Evolutionary conservation across 2,797 vertebrate genomes (phyloP).

Genomic region (Anguilla obscura): DNA sequence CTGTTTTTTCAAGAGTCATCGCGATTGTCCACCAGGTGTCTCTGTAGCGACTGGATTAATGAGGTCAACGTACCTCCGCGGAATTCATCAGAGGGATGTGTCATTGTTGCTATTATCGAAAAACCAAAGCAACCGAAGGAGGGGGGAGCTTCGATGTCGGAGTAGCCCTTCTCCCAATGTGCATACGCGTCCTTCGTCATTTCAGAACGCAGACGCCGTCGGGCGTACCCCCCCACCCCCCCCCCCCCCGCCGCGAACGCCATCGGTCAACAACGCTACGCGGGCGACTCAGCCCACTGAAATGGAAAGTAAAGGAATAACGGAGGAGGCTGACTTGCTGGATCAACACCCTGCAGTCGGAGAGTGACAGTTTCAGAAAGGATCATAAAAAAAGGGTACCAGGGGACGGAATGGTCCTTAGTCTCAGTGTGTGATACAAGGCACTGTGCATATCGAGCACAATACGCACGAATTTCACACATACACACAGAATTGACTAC

Average conservation of each 20-base stretch:
- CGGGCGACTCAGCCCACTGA: not conserved
- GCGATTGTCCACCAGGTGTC: not conserved
- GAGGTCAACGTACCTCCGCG: not conserved
- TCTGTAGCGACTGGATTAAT: not conserved
- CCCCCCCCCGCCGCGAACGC: no score
- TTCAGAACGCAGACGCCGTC: not conserved
- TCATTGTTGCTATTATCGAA: not conserved
- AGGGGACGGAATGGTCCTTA: not conserved
- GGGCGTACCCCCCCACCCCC: no score
- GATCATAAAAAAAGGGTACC: not conserved
- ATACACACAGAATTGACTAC: not conserved
- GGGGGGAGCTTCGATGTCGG: no score
- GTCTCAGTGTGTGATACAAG: not conserved
- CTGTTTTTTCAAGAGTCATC: not conserved
- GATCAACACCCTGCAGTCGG: not conserved
- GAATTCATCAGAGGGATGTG: not conserved
- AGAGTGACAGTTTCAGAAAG: not conserved
- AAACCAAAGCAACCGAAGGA: not conserved
- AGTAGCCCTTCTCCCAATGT: not conserved
- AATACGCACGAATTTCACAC: not conserved
- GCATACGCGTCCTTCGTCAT: not conserved
- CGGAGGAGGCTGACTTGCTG: not conserved
- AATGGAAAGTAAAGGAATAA: not conserved
- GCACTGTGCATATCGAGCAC: not conserved
- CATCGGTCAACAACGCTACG: no score